Evolutionary conservation across 2,113 vertebrate species (phyloP).

Genomic region (Peromyscus californicus): DNA sequence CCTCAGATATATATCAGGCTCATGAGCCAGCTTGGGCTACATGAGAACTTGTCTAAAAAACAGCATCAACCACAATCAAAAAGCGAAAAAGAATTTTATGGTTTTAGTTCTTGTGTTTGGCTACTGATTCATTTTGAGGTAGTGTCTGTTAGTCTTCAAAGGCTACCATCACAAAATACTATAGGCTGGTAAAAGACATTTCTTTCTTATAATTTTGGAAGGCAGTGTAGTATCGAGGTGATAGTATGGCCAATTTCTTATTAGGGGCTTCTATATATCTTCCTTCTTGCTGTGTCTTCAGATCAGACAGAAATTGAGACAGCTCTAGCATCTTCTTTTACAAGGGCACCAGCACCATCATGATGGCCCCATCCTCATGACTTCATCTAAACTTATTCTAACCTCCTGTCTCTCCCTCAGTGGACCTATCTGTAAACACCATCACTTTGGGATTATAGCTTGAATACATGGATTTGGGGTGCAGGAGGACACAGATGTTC

Average conservation of each 20-base stretch:
- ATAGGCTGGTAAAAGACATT: background rate
- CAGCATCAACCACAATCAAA: background rate
- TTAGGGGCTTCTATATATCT: background rate
- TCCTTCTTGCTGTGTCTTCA: background rate
- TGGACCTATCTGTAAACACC: background rate
- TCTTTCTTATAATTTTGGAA: constrained; percentile 19
- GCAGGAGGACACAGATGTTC: background rate
- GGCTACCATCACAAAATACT: background rate
- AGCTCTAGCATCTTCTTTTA: background rate
- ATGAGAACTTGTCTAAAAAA: background rate
- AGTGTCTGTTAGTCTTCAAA: background rate
- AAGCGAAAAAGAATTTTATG: background rate
- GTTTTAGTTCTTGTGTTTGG: background rate
- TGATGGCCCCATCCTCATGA: background rate
- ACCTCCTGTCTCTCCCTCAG: background rate
- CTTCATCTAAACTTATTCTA: background rate
- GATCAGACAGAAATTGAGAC: background rate
- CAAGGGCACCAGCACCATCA: background rate
- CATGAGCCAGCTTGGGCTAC: background rate
- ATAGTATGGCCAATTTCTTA: background rate
- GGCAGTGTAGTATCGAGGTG: background rate
- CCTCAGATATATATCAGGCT: background rate
- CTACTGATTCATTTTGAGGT: background rate
- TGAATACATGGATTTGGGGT: background rate
- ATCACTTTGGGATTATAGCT: background rate